Percentiles rank a stretch among this genome's conserved stretches.
Conservation (phyloP, 2,113 vertebrate genomes). For the Elephantulus edwardii region DNA sequence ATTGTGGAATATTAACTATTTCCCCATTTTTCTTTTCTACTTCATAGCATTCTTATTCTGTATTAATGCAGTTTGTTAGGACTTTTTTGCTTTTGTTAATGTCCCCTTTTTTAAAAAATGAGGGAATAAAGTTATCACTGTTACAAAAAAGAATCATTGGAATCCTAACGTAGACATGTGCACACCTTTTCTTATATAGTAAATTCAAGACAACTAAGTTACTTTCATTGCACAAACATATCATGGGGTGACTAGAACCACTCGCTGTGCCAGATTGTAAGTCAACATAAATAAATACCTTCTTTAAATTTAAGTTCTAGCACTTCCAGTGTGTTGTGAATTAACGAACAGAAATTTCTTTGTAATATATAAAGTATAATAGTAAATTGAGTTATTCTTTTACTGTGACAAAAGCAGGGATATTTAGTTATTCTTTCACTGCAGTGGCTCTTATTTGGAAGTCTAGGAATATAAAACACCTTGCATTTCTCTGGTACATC, state of each 20-base stretch:
- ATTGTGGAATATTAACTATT: neutral
- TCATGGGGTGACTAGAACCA: constrained; percentile 18
- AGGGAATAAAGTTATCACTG: neutral
- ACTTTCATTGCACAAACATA: neutral
- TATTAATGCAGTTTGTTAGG: neutral
- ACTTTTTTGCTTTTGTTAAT: constrained; percentile 35
- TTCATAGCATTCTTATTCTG: neutral
- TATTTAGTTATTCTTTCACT: constrained; percentile 23
- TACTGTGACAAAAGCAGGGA: constrained; percentile 1
- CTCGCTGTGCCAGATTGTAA: neutral
- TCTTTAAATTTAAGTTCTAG: neutral
- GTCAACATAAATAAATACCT: neutral
- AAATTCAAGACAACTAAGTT: constrained; percentile 19
- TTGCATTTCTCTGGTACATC: neutral
- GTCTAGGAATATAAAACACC: neutral
- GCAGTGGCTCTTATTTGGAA: neutral
- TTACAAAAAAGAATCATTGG: constrained; percentile 22
- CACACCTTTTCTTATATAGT: neutral
- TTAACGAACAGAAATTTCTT: neutral
- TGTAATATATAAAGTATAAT: neutral
- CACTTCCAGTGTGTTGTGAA: neutral
- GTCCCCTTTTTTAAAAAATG: neutral
- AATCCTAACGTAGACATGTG: neutral
- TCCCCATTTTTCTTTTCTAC: neutral
- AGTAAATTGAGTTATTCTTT: neutral